Conservation (phyloP, 2,113 vertebrate genomes). For the Conger conger region DNA sequence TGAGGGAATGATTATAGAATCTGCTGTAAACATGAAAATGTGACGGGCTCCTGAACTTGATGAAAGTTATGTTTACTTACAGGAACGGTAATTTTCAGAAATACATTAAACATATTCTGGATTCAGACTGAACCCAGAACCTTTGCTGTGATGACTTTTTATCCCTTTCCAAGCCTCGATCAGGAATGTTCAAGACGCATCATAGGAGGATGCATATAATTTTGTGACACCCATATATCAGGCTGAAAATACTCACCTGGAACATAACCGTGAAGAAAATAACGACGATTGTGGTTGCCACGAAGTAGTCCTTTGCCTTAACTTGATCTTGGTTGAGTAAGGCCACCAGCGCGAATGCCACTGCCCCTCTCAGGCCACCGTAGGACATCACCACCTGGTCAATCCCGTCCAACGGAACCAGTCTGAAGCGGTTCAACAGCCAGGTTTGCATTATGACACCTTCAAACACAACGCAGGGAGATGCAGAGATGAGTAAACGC, state of each 20-base stretch:
- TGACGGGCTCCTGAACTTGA: too few species aligned
- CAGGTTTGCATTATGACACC: slow-evolving; percentile 91
- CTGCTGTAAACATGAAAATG: too few species aligned
- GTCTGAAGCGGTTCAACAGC: slow-evolving; percentile 88
- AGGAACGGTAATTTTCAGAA: too few species aligned
- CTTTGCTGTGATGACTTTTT: too few species aligned
- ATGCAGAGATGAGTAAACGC: background rate
- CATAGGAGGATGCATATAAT: too few species aligned
- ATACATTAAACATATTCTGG: too few species aligned
- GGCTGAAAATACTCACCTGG: slow-evolving; percentile 74
- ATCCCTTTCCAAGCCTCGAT: too few species aligned
- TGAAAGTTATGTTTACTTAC: too few species aligned
- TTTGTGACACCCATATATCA: too few species aligned
- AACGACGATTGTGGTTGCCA: slow-evolving; percentile 91
- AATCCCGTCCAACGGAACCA: slow-evolving; percentile 90
- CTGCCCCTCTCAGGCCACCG: slow-evolving; percentile 89
- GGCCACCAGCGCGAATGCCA: slow-evolving; percentile 91
- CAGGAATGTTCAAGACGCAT: too few species aligned
- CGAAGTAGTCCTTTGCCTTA: slow-evolving; percentile 95
- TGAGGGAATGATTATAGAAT: background rate
- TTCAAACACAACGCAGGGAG: slow-evolving; percentile 46
- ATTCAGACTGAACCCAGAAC: too few species aligned
- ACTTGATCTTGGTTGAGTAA: slow-evolving; percentile 81
- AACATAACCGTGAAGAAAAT: slow-evolving; percentile 98
- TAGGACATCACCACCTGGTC: slow-evolving; percentile 99